Percentiles rank a stretch among this genome's conserved stretches.
Conservation (phyloP, 2,888 invertebrate genomes). For the Eubasilissa splendida region DNA sequence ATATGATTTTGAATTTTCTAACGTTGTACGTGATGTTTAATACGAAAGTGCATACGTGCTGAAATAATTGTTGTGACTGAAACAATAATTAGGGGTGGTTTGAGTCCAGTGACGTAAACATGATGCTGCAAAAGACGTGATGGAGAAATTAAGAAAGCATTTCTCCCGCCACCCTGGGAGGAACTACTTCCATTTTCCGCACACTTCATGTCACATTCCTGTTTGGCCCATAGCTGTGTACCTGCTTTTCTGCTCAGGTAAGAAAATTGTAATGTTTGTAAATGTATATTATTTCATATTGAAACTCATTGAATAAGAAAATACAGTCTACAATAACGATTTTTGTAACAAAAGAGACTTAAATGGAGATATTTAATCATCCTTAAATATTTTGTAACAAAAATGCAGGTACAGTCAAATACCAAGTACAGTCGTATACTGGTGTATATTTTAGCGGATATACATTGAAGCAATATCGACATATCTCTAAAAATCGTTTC, state of each 20-base stretch:
- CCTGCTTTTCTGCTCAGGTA: slow-evolving; percentile 42
- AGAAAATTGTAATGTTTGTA: slow-evolving; percentile 3
- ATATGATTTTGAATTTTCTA: too few relatives aligned
- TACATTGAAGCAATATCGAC: too few relatives aligned
- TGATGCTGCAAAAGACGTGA: slow-evolving; percentile 39
- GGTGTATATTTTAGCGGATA: too few relatives aligned
- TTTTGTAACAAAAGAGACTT: neutral
- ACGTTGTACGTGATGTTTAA: too few relatives aligned
- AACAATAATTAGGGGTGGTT: neutral
- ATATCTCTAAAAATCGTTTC: too few relatives aligned
- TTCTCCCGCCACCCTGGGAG: slow-evolving; percentile 39
- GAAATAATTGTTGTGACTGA: neutral
- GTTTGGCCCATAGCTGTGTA: slow-evolving; percentile 22
- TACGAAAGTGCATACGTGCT: too few relatives aligned
- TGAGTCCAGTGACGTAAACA: slow-evolving; percentile 21
- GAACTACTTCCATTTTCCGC: slow-evolving; percentile 30
- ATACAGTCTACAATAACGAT: too few relatives aligned
- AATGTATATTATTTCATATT: too few relatives aligned
- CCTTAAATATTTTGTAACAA: too few relatives aligned
- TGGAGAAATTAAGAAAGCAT: slow-evolving; percentile 37
- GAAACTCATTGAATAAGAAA: too few relatives aligned
- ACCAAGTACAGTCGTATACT: too few relatives aligned
- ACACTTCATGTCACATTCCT: slow-evolving; percentile 27
- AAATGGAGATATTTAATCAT: neutral
- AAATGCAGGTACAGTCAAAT: too few relatives aligned